Evolutionary conservation across 2,113 vertebrate species (phyloP), one percentile per base, ranked within the genome.

Genomic region (Catharus minimus): DNA sequence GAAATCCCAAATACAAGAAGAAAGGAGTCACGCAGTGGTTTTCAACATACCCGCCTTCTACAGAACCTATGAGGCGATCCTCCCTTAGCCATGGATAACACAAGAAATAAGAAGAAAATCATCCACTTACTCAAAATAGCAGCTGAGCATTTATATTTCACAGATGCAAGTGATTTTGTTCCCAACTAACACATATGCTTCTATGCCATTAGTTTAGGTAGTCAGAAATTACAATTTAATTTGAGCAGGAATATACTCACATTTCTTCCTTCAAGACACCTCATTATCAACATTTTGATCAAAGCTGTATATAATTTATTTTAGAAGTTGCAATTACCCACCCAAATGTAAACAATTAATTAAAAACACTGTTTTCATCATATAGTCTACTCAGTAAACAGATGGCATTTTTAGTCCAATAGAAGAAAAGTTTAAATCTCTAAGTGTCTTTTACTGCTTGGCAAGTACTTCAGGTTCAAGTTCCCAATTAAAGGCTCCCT

Each of bases 51-150:
- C 97, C 96, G 96, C 97, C 96, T 96, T 93, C 95, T 96, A 98
- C 95, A 97, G 98, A 98, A 97, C 95, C 96, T 97, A 97, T 82
- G 97, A 88, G 97, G 97, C 14, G 96, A 97, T 97, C 97, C 97
- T 98, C 97, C 95, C 98, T 98, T 96, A 96, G 97, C 92, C 96
- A 96, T 1, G 68, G 93, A 10, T 92, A 96, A 96, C 88, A 95
- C 61, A 94, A 94, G 84, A 94, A 91, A 97, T 8, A 92, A 94
- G 94, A 93, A 97, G 68, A 98, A 72, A 97, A 97, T 97, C 95
- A 98, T 91, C 96, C 94, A 93, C 93, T 93, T 84, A 88, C 86
- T 96, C 81, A 44, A 65, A 67, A 67, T 2, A 75, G 39, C 27
- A 95, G 68, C 83, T 87, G 55, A 64, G 89, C 33, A 90, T 50